phyloP scores from a whole-genome alignment of 2,888 invertebrate genomes.

The Stenichneumon culpator region DNA sequence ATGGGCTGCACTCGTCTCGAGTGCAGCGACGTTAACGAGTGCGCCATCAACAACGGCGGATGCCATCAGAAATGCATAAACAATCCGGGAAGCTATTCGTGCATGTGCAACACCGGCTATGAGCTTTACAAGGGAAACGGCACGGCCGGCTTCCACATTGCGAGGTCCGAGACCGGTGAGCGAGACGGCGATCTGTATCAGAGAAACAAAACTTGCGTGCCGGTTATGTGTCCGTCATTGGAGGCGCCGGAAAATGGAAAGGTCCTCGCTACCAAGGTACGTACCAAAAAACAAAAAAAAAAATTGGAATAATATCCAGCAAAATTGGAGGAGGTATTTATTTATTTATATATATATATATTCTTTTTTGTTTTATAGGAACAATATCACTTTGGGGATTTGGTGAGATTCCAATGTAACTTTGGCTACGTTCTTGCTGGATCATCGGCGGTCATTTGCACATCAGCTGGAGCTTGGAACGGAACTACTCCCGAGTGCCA shows the following conservation, averaged over 20 bases:
- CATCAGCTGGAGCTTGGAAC: constrained; percentile 97
- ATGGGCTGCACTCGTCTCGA: constrained; percentile 97
- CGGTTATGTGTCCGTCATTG: constrained; percentile 94
- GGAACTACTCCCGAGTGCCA: constrained; percentile 97
- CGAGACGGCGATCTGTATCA: constrained; percentile 96
- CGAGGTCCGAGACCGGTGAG: constrained; percentile 93
- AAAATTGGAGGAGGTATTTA: not conserved
- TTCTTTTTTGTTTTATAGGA: constrained; percentile 81
- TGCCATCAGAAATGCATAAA: constrained; percentile 98
- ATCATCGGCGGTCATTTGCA: constrained; percentile 93
- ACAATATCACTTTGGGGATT: constrained; percentile 95
- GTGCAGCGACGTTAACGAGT: constrained; percentile 96
- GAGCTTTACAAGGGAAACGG: constrained; percentile 95
- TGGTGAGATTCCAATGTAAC: constrained; percentile 96
- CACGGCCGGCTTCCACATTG: constrained; percentile 94
- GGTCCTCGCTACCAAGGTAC: constrained; percentile 91
- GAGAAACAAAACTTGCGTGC: constrained; percentile 97
- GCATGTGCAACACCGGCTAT: constrained; percentile 96
- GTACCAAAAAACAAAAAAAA: not conserved
- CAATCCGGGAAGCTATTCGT: constrained; percentile 94
- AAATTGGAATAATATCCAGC: not conserved
- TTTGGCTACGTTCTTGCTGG: constrained; percentile 98
- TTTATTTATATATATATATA: not conserved
- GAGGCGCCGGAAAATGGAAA: constrained; percentile 94
- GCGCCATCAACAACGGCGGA: constrained; percentile 94